Evolutionary conservation across 92 coral and sea anemone species (phyloP).

Genomic region (Parazoanthus darwini): DNA sequence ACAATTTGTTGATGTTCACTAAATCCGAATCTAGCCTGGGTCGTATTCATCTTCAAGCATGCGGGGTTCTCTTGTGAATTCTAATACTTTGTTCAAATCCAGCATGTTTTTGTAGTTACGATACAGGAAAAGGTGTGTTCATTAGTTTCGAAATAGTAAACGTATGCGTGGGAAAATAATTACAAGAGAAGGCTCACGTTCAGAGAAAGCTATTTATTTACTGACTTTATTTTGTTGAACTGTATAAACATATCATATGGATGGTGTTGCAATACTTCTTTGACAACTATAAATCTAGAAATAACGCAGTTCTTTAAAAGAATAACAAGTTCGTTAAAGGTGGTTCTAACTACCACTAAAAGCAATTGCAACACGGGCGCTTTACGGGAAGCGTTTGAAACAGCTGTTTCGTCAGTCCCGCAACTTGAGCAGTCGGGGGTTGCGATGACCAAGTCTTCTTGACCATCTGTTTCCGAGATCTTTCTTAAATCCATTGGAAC

Average conservation of each 20-base stretch:
- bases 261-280: neutral
- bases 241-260: no score
- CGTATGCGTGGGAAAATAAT: neutral
- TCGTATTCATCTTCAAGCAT: neutral
- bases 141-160: neutral
- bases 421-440: neutral
- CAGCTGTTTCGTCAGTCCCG: slow-evolving; percentile 28
- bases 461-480: slow-evolving; percentile 31
- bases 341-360: slow-evolving; percentile 11
- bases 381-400: slow-evolving; percentile 4
- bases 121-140: neutral
- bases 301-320: neutral
- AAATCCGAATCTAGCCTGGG: neutral
- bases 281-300: neutral
- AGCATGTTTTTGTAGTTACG: neutral
- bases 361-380: neutral
- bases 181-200: neutral
- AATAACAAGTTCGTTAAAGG: slow-evolving; percentile 12
- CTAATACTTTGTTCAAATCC: neutral
- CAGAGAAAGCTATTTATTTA: neutral
- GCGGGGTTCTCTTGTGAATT: neutral
- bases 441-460: neutral
- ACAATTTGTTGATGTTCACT: slow-evolving; percentile 29
- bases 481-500: neutral
- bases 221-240: no score